Conservation (phyloP, 2,113 vertebrate species). For the Alligator sinensis region DNA sequence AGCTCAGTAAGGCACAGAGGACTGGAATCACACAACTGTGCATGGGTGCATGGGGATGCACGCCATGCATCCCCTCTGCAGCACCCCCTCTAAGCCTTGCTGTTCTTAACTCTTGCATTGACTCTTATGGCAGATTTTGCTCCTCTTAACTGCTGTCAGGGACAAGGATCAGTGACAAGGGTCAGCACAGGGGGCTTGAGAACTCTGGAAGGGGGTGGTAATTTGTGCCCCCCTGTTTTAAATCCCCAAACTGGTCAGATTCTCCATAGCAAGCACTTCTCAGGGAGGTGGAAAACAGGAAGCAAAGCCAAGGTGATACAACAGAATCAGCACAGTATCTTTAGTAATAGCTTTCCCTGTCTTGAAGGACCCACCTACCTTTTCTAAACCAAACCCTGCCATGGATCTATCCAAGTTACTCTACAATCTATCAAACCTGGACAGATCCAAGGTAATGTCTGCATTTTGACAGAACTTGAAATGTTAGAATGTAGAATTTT, state of each 20-base stretch:
- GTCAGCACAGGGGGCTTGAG: too few relatives aligned
- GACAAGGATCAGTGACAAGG: too few relatives aligned
- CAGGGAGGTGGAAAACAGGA: not conserved
- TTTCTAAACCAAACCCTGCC: not conserved
- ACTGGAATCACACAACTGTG: too few relatives aligned
- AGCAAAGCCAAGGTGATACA: not conserved
- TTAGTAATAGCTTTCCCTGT: not conserved
- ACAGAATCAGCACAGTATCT: not conserved
- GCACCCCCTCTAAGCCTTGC: too few relatives aligned
- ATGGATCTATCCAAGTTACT: not conserved
- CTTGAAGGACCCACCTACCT: not conserved
- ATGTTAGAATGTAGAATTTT: not conserved
- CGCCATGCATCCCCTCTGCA: too few relatives aligned
- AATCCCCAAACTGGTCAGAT: rapidly evolving
- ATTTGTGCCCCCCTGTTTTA: too few relatives aligned
- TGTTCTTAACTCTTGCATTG: too few relatives aligned
- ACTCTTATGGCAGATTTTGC: too few relatives aligned
- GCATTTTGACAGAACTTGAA: not conserved
- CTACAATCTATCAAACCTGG: not conserved
- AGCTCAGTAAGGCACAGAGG: too few relatives aligned
- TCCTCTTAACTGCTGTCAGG: too few relatives aligned
- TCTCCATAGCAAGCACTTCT: not conserved
- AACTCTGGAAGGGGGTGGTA: too few relatives aligned
- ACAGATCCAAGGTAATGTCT: not conserved
- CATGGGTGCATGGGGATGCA: too few relatives aligned